Evolutionary conservation across 2,797 vertebrate species (phyloP).

Genomic region (Epinephelus malabaricus): DNA sequence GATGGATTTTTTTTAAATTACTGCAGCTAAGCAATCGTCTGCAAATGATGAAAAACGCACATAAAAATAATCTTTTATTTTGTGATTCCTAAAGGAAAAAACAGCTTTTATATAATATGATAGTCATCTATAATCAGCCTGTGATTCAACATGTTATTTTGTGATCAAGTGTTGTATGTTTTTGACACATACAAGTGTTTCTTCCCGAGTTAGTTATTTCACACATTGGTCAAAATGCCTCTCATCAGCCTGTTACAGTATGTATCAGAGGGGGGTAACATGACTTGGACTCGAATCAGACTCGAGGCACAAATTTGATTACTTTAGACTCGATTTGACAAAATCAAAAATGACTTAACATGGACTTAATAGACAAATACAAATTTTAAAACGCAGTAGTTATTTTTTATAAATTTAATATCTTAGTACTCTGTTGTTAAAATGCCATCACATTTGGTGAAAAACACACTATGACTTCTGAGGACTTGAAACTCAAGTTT

Average conservation of each 20-base stretch:
- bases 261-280: not conserved
- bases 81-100: not conserved
- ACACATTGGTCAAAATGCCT: constrained; percentile 12
- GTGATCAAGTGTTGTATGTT: no score
- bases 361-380: no score
- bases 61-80: not conserved
- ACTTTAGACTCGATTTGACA: no score
- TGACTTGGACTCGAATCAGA: no score
- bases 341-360: no score
- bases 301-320: no score
- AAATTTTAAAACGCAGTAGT: no score
- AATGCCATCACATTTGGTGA: no score
- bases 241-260: not conserved
- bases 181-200: not conserved
- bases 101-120: not conserved
- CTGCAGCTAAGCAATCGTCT: not conserved
- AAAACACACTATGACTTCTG: no score
- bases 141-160: not conserved
- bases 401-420: no score
- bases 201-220: not conserved
- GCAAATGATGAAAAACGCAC: not conserved
- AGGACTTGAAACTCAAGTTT: no score
- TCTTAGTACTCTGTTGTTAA: no score
- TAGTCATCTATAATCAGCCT: not conserved
- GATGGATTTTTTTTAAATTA: not conserved